Evolutionary conservation across 2,113 vertebrate genomes (phyloP).

Genomic region (Otolemur garnettii): DNA sequence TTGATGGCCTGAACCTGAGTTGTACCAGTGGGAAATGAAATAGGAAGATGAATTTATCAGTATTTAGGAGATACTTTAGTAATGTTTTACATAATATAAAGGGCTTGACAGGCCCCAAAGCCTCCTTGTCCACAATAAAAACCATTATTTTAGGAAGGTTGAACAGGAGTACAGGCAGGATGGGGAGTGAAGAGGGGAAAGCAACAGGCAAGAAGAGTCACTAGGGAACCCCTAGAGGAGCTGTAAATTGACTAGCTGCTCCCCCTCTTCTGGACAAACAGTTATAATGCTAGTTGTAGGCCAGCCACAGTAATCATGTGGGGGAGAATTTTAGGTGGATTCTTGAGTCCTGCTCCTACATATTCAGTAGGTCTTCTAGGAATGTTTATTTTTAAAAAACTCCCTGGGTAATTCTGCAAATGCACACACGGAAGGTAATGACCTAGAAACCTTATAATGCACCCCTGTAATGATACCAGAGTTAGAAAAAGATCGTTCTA

Average conservation of each 20-base stretch:
- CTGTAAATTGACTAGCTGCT: background rate
- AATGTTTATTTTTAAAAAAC: background rate
- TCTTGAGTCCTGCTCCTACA: background rate
- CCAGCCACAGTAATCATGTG: background rate
- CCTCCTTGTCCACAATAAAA: background rate
- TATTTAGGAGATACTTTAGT: background rate
- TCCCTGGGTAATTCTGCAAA: background rate
- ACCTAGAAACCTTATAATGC: background rate
- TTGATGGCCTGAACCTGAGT: background rate
- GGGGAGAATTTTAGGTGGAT: background rate
- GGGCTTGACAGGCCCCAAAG: background rate
- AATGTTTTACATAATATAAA: background rate
- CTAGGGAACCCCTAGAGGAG: background rate
- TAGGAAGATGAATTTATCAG: background rate
- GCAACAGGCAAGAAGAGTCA: fast-evolving
- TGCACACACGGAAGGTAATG: background rate
- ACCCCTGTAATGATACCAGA: background rate
- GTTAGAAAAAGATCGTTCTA: background rate
- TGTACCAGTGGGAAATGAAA: background rate
- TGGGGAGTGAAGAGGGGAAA: background rate
- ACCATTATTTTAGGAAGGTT: background rate
- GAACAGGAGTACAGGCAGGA: background rate
- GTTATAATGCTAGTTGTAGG: background rate
- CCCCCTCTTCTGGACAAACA: background rate
- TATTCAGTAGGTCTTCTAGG: background rate